Base-by-base conservation (phyloP, 1,140 invertebrate species). In the Contarinia nasturtii region DNA sequence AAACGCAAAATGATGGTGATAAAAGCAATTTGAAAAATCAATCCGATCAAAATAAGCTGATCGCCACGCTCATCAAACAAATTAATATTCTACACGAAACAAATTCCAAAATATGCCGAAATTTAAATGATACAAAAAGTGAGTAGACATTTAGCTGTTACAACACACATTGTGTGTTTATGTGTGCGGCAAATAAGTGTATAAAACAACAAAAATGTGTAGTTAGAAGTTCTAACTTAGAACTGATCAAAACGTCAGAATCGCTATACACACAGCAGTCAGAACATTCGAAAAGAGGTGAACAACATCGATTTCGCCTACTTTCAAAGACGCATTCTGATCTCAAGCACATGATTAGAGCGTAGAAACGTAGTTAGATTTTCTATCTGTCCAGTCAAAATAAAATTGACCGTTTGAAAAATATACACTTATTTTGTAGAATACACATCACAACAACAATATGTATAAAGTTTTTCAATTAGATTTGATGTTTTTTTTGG, bases 91-190 rank as follows among this genome's bases (percentile, higher is more conserved):
- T 64, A 48, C 61, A 63, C 15, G 61, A 64, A 46, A 64, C 61
- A 14, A 64, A 64, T 46, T 59, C 61, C n/a, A 64, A 63, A 54
- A 62, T 64, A 45, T 64, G 60, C 50, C 55, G 60, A 20, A 61
- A 61, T 54, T 48, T 64, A 47, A 61, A 64, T 47, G 61, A 64
- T 46, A 61, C 58, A 21, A 64, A 62, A 59, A 60, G 61, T 64
- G 47, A 50, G 58, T 48, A 17, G 33, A 33, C 3, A 10, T 27
- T 27, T 27, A 27, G n/a, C n/a, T n/a, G n/a, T n/a, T n/a, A n/a
- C n/a, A n/a, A 36, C n/a, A 36, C 34, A 19, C 7, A 40, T 15
- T 15, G 12, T 40, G 4, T 14, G 38, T 15, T 40, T 40, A 7
- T 40, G n/a, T 40, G 38, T 7, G 38, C 12, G 18, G n/a, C 38